A percentile compares a stretch with the other conserved stretches of the same genome.
Conservation (phyloP, 2,888 invertebrate species). For the Pterobdella sp. region DNA sequence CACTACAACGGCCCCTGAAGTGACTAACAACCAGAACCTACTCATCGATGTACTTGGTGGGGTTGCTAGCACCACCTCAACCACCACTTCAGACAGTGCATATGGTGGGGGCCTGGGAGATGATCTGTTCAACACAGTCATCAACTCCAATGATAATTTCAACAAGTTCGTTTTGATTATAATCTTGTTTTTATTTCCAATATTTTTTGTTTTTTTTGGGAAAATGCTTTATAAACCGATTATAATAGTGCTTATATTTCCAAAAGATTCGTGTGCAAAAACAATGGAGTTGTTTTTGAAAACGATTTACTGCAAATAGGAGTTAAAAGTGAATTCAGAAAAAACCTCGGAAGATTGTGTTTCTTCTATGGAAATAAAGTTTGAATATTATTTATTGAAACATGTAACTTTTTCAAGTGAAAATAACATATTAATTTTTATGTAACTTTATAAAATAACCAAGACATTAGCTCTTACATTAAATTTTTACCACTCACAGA, state of each 20-base stretch:
- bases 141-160: slow-evolving; percentile 30
- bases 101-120: slow-evolving; percentile 4
- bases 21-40: slow-evolving; percentile 56
- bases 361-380: slow-evolving; percentile 92
- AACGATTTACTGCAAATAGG: slow-evolving; percentile 90
- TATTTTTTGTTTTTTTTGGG: background rate
- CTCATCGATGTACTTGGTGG: slow-evolving; percentile 86
- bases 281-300: slow-evolving; percentile 95
- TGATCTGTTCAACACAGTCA: slow-evolving; percentile 27
- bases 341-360: slow-evolving; percentile 87
- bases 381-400: no score
- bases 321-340: slow-evolving; percentile 90
- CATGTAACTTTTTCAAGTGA: no score
- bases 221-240: background rate
- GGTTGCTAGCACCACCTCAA: slow-evolving; percentile 58
- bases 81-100: background rate
- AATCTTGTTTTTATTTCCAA: background rate
- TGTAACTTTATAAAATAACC: no score
- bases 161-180: slow-evolving; percentile 28
- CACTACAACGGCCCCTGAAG: slow-evolving; percentile 75
- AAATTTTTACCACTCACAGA: no score
- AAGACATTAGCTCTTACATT: no score
- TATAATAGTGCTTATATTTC: slow-evolving; percentile 2
- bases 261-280: slow-evolving; percentile 58
- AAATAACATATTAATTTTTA: no score